A percentile compares a stretch with the other conserved stretches of the same genome.
These are phyloP conservation scores for Parthenolecanium corni DNA, from an alignment of 2,888 invertebrate genomes.

Conservation along the genomic window DNA sequence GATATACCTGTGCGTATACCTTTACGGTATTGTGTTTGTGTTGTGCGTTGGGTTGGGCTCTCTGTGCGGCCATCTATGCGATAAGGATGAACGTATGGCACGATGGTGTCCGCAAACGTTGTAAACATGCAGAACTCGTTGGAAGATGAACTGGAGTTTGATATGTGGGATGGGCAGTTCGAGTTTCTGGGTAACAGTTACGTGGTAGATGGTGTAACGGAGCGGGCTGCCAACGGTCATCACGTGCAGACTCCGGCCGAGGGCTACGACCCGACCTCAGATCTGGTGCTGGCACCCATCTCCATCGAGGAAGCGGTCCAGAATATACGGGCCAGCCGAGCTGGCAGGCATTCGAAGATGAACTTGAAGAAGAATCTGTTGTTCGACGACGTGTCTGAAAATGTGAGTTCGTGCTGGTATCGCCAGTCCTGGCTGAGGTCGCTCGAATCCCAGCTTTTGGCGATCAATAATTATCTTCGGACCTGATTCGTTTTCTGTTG, in stretches of 20 bases:
- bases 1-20: no score
- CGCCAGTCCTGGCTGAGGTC: no score
- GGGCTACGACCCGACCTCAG: slow-evolving; percentile 29
- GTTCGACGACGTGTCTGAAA: slow-evolving; percentile 50
- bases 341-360: background rate
- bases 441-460: no score
- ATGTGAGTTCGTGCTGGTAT: slow-evolving; percentile 50
- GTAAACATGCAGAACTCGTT: slow-evolving; percentile 30
- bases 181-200: slow-evolving; percentile 49
- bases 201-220: background rate
- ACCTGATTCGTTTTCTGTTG: no score
- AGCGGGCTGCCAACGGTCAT: background rate
- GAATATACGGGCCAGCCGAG: background rate
- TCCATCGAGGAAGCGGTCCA: background rate
- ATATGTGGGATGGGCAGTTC: slow-evolving; percentile 82
- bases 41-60: no score
- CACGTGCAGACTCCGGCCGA: background rate
- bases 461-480: no score
- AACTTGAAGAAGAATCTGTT: slow-evolving; percentile 32
- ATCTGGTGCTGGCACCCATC: slow-evolving; percentile 32
- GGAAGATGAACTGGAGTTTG: slow-evolving; percentile 42
- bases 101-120: background rate
- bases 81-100: background rate
- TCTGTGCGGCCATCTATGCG: background rate
- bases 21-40: no score